phyloP scores from a whole-genome alignment of 2,888 invertebrate genomes.

The Drosophila imparisetae region DNA sequence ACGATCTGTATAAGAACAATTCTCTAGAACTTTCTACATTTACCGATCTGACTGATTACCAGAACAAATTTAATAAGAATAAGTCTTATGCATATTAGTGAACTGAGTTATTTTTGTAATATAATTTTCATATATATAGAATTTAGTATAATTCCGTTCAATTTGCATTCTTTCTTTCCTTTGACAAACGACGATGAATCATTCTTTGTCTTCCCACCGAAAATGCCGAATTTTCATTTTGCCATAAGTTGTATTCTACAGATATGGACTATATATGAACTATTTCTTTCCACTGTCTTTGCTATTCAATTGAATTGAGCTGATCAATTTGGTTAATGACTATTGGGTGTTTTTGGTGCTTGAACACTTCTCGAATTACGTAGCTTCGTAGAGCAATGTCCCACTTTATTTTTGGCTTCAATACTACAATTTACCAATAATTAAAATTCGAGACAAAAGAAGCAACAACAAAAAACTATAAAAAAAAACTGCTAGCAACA shows the following conservation, averaged over 20 bases:
- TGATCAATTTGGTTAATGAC: neutral
- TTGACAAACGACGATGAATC: slow-evolving; percentile 36
- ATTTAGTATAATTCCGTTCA: neutral
- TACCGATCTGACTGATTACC: neutral
- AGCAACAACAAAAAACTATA: slow-evolving; percentile 14
- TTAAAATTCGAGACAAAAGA: slow-evolving; percentile 65
- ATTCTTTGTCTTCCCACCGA: slow-evolving; percentile 12
- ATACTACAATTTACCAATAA: slow-evolving; percentile 65
- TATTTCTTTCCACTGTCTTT: slow-evolving; percentile 10
- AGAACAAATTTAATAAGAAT: neutral
- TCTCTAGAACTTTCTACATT: neutral
- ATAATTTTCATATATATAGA: neutral
- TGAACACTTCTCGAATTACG: slow-evolving; percentile 47
- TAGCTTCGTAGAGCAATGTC: slow-evolving; percentile 45
- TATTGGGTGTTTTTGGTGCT: slow-evolving; percentile 14
- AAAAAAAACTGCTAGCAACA: slow-evolving; percentile 54
- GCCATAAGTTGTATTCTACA: slow-evolving; percentile 9
- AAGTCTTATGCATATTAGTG: neutral
- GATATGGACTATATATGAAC: neutral
- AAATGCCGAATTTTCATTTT: slow-evolving; percentile 33
- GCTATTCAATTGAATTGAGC: slow-evolving; percentile 10
- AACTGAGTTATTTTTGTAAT: neutral
- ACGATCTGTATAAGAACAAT: neutral
- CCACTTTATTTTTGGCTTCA: slow-evolving; percentile 57
- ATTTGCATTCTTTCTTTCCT: neutral